phyloP scores from a whole-genome alignment of 2,797 vertebrate species.

The Rachycentron canadum region DNA sequence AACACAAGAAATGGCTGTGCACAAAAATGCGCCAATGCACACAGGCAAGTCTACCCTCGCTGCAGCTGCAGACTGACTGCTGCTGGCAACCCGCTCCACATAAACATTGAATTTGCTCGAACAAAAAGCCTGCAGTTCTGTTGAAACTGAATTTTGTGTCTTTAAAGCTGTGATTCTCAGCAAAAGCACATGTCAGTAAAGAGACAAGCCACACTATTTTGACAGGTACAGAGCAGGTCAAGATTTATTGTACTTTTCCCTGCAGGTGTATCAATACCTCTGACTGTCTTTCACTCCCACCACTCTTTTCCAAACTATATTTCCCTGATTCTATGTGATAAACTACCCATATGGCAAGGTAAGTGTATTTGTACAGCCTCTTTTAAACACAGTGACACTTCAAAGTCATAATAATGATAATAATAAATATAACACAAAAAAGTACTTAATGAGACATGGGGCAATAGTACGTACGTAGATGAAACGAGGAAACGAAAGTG shows the following conservation, averaged over 20 bases:
- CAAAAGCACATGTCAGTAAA: neutral
- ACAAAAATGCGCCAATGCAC: conserved; percentile 32
- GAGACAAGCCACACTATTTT: conserved; percentile 25
- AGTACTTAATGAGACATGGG: neutral
- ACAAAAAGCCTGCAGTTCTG: conserved; percentile 33
- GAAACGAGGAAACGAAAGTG: neutral
- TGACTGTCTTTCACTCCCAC: conserved; percentile 42
- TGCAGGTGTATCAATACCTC: conserved; percentile 31
- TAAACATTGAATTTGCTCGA: conserved; percentile 26
- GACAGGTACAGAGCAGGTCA: conserved; percentile 52
- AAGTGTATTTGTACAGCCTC: neutral
- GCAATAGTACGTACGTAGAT: too few relatives aligned
- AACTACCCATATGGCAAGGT: conserved; percentile 16
- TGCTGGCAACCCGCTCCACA: conserved; percentile 19
- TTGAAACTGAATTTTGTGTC: conserved; percentile 31
- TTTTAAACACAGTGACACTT: conserved; percentile 16
- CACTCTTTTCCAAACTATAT: conserved; percentile 29
- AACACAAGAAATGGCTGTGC: conserved; percentile 32
- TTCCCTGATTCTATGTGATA: conserved; percentile 26
- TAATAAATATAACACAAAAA: neutral
- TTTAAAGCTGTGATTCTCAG: conserved; percentile 21
- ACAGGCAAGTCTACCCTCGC: neutral
- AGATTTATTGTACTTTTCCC: conserved; percentile 45
- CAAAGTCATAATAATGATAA: neutral
- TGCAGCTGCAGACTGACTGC: neutral